Evolutionary conservation across 2,113 vertebrate species (phyloP), one percentile per base, ranked within the genome.

Genomic region (Dunckerocampus dactyliophorus): DNA sequence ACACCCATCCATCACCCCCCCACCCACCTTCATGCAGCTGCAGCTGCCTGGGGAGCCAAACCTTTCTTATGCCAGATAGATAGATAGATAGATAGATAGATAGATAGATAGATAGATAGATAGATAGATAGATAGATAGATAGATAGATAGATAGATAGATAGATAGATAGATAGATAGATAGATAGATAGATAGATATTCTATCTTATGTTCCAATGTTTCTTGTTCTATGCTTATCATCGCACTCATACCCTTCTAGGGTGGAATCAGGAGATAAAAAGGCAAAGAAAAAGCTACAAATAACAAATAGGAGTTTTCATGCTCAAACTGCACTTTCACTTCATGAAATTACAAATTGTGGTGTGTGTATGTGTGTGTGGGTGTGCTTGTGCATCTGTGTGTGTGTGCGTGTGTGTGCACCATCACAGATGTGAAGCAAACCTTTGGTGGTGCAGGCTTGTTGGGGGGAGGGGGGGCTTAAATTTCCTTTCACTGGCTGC

Each of bases 401-500:
- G n/a, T 59, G 42, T 65, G 6, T 20, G 55, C 55, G 8, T 67
- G 42, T 34, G 16, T 43, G 61, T 56, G 43, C 46, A 16, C 24
- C 24, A 42, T 66, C 47, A 59, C 28, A 54, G 28, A 22, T 65
- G 59, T 67, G 55, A 70, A 56, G 57, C 46, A 70, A 56, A 62
- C 69, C 56, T 61, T 46, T 13, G 59, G 45, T 67, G 59, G 47
- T 46, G 46, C 57, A 22, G 67, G 56, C 20, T 58, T 62, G 74
- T 65, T 79, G 89, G 83, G 85, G 88, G 62, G 66, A 89, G 83
- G 85, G 88, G 62, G 66, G 72, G 81, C 85, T 87, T 82, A 91
- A 77, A 75, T 92, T 93, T 94, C 91, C 92, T 97, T 94, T 95
- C 93, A 95, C 90, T 86, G 82, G 75, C 92, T 93, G 93, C 94